Evolutionary conservation across 2,113 vertebrate species (phyloP), one percentile per base, ranked within the genome.

Genomic region (Bufo gargarizans): DNA sequence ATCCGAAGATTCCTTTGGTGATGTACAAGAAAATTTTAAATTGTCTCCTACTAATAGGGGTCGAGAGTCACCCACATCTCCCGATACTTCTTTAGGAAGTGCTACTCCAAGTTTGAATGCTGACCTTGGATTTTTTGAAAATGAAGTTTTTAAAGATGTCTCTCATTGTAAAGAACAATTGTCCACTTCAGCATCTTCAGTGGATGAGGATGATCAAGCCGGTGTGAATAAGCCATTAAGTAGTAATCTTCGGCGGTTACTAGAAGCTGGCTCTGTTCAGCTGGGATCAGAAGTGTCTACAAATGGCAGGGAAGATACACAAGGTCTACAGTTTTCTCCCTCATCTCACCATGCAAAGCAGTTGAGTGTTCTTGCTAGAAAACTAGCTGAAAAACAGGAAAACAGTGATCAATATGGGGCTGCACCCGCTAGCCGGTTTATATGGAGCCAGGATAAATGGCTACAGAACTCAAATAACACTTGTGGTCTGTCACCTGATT

Each of bases 391-490:
- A 94, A 97, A 96, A 92, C 93, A 96, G 93, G 92, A 96, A 45
- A 95, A 94, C 94, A 91, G 94, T 92, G 94, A 98, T 96, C 89
- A 96, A 90, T 93, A 94, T 92, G 87, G 91, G n/a, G 82, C 82
- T 78, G 91, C 92, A 92, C 91, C 95, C 84, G 82, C 92, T 92
- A 93, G 94, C 90, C 94, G 96, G 88, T 99, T 99, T 82, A 94
- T 99, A 90, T 99, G 98, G 98, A 96, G 97, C 91, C 96, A 97
- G 89, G 98, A 98, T 90, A 98, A 98, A 93, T 99, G 98, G 98
- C 91, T 97, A 96, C 93, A 96, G 89, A 91, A 96, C 94, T 84
- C 96, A 84, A 89, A 95, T 91, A 95, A 95, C 50, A 92, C 96
- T 92, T 97, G 97, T 84, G 95, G 97, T 93, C 92, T 99, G 82